A percentile compares a stretch with the other conserved stretches of the same genome.
phyloP scores from a whole-genome alignment of 1,140 invertebrate species.

The Leptinotarsa texana region DNA sequence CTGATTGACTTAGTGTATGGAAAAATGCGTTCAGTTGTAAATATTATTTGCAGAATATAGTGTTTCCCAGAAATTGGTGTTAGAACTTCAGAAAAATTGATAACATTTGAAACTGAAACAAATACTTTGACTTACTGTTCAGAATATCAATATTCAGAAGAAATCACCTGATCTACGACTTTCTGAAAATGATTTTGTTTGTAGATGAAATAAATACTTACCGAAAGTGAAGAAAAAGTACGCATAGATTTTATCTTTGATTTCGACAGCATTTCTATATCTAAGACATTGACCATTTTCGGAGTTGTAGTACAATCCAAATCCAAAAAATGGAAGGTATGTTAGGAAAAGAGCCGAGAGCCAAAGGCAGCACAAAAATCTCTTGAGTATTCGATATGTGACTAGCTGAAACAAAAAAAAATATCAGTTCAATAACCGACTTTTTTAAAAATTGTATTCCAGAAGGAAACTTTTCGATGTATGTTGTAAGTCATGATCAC shows the following conservation, averaged over 20 bases:
- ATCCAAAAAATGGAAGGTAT: constrained; percentile 75
- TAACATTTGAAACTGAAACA: too few species aligned
- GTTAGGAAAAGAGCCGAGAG: constrained; percentile 69
- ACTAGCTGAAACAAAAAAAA: constrained; percentile 55
- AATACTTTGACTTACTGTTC: too few species aligned
- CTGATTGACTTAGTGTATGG: too few species aligned
- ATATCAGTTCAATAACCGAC: too few species aligned
- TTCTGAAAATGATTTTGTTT: too few species aligned
- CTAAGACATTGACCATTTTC: constrained; percentile 65
- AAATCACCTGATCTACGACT: too few species aligned
- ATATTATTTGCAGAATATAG: too few species aligned
- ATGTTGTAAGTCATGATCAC: constrained; percentile 58
- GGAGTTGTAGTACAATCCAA: constrained; percentile 73
- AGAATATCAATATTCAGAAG: too few species aligned
- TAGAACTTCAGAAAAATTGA: too few species aligned
- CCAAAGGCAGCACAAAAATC: constrained; percentile 72
- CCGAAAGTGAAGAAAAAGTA: constrained; percentile 78
- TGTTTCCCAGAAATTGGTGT: too few species aligned
- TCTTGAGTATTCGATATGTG: constrained; percentile 75
- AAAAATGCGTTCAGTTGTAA: too few species aligned
- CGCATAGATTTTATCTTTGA: constrained; percentile 73
- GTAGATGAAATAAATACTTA: constrained; percentile 54
- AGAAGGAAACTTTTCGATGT: neutral
- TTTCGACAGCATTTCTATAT: constrained; percentile 70
- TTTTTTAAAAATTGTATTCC: neutral